Base-by-base conservation (phyloP, 2,113 vertebrate genomes). In the Ammospiza nelsoni region DNA sequence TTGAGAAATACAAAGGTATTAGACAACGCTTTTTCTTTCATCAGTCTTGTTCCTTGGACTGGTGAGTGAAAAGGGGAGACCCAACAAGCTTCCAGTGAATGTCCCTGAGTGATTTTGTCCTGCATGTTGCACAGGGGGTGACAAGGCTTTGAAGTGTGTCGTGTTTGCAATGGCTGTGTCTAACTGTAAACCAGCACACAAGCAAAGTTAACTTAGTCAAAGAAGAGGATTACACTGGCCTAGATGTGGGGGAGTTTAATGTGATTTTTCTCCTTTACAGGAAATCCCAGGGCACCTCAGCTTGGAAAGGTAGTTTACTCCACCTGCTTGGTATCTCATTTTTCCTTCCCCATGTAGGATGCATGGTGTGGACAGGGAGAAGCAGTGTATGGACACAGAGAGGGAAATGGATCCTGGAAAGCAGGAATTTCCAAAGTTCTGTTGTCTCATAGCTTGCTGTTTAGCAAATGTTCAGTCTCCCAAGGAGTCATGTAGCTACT, bases 381-480 rank as follows among this genome's bases (percentile, higher is more conserved):
- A 82, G 35, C 0, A 10, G 18, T 4, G 3, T 43, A 2, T n/a
- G 12, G 43, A 25, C 0, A 7, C 33, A 1, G 2, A 68, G 80
- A 62, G 14, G 46, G 39, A 54, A 48, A 23, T 23, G 18, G 61
- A 74, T 15, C 39, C 44, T n/a, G 51, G 27, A 10, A 76, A 52
- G 48, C 4, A 59, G 37, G 44, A 84, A 41, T 46, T 92, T 83
- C 28, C 20, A 35, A 39, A 89, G 31, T 44, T 33, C 39, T 65
- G 10, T 76, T 95, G 61, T 33, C 55, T 69, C 20, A 9, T 63
- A 72, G 43, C 48, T 76, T 79, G 21, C 52, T 90, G 65, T 84
- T 94, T 28, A 87, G 58, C n/a, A 76, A 85, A 77, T 39, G 33
- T 78, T 96, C 49, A 17, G 51, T 65, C 51, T 97, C 57, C 57